Conservation (phyloP, 2,888 invertebrate genomes). For the Nysson spinosus region DNA sequence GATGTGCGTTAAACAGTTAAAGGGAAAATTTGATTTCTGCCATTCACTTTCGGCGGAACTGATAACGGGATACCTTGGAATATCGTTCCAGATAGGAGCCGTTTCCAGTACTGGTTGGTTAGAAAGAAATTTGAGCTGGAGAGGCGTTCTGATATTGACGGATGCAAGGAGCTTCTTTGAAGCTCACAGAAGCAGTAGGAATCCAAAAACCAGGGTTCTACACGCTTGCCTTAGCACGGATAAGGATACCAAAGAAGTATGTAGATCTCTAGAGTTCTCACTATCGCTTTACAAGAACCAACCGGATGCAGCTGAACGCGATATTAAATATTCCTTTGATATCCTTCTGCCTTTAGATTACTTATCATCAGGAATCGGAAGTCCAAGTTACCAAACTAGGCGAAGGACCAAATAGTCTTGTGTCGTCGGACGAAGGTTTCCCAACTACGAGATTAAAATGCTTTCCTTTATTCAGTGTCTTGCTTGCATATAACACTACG, state of each 20-base stretch:
- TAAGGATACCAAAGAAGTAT: constrained; percentile 86
- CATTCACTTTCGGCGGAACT: no score
- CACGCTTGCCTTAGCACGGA: constrained; percentile 90
- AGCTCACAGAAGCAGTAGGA: constrained; percentile 77
- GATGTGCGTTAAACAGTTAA: no score
- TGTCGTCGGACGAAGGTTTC: constrained; percentile 68
- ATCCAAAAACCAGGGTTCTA: constrained; percentile 81
- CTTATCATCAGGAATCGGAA: constrained; percentile 74
- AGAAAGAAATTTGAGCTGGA: constrained; percentile 85
- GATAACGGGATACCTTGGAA: no score
- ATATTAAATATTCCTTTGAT: neutral
- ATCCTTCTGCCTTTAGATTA: constrained; percentile 62
- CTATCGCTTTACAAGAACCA: neutral
- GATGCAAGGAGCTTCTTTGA: constrained; percentile 88
- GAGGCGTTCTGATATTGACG: constrained; percentile 86
- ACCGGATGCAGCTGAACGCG: neutral
- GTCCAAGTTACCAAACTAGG: constrained; percentile 74
- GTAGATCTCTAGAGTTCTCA: neutral
- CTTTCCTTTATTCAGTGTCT: constrained; percentile 89
- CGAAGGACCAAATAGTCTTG: constrained; percentile 74
- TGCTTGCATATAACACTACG: constrained; percentile 86
- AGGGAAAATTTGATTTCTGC: no score
- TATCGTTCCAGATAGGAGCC: constrained; percentile 81
- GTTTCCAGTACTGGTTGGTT: constrained; percentile 86
- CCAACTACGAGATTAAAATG: constrained; percentile 86